These are phyloP conservation scores for Drosophila bunnanda DNA, from an alignment of 2,888 invertebrate genomes.

Conservation along the genomic window DNA sequence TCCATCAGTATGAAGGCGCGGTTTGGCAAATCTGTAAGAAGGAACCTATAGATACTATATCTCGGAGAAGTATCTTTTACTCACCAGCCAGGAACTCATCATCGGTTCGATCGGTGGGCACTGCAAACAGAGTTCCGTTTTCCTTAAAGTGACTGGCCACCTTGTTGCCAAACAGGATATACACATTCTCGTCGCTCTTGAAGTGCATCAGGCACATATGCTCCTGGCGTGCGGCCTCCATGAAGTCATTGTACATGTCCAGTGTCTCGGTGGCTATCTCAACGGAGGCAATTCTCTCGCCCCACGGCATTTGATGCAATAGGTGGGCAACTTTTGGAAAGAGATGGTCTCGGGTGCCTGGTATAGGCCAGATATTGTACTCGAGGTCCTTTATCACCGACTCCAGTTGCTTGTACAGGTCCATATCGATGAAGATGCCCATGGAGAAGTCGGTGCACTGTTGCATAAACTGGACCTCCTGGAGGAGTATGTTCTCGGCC, in stretches of 20 bases:
- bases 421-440: constrained; percentile 82
- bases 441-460: constrained; percentile 83
- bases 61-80: not conserved
- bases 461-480: constrained; percentile 83
- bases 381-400: constrained; percentile 81
- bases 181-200: constrained; percentile 82
- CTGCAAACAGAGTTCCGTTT: constrained; percentile 83
- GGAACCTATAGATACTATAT: not conserved
- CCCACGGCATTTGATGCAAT: constrained; percentile 84
- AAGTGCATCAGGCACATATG: constrained; percentile 84
- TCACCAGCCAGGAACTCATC: constrained; percentile 80
- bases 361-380: constrained; percentile 84
- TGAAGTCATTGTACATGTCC: constrained; percentile 83
- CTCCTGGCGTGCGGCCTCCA: constrained; percentile 82
- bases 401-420: constrained; percentile 78
- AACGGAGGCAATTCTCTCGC: constrained; percentile 83
- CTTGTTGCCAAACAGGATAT: constrained; percentile 83
- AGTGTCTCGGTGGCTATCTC: constrained; percentile 83
- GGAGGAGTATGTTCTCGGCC: constrained; percentile 82
- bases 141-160: constrained; percentile 82
- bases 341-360: constrained; percentile 73
- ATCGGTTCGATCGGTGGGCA: constrained; percentile 81
- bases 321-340: constrained; percentile 83
- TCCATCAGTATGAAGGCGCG: constrained; percentile 83
- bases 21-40: constrained; percentile 80